phyloP scores from a whole-genome alignment of 2,797 vertebrate species.

The Phrynocephalus guinanensis region DNA sequence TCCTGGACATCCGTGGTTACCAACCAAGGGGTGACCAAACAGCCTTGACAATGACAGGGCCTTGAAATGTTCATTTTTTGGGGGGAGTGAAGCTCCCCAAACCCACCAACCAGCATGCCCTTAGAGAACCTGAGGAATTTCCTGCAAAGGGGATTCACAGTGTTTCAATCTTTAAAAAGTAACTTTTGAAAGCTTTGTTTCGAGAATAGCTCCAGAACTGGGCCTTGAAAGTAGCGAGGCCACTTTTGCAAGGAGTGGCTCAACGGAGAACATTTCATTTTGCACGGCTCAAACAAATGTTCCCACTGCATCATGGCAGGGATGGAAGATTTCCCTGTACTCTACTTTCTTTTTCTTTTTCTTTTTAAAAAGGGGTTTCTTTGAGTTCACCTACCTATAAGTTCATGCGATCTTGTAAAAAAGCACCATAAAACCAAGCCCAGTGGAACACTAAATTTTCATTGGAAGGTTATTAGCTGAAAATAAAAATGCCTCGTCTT shows the following conservation, averaged over 20 bases:
- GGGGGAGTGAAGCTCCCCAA: too few relatives aligned
- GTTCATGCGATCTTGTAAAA: conserved; percentile 77
- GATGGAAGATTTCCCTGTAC: conserved; percentile 57
- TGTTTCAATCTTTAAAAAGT: too few relatives aligned
- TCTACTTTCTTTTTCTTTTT: not conserved
- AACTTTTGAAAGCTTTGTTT: too few relatives aligned
- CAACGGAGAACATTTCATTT: conserved; percentile 45
- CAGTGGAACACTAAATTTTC: conserved; percentile 73
- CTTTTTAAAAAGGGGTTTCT: conserved; percentile 68
- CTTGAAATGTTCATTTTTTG: too few relatives aligned
- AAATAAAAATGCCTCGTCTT: conserved; percentile 76
- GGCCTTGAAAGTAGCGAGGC: not conserved
- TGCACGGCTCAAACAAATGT: conserved; percentile 54
- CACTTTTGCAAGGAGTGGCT: conserved; percentile 36
- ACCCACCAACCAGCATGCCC: too few relatives aligned
- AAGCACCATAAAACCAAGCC: conserved; percentile 72
- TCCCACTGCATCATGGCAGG: conserved; percentile 51
- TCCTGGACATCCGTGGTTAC: too few relatives aligned
- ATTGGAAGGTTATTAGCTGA: conserved; percentile 76
- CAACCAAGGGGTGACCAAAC: too few relatives aligned
- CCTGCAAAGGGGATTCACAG: too few relatives aligned
- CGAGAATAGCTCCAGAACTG: not conserved
- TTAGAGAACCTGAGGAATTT: too few relatives aligned
- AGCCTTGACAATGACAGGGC: too few relatives aligned
- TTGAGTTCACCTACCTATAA: conserved; percentile 79